Base-by-base conservation (phyloP, 53 echinoderm and acorn worm species). In the Astropecten irregularis region DNA sequence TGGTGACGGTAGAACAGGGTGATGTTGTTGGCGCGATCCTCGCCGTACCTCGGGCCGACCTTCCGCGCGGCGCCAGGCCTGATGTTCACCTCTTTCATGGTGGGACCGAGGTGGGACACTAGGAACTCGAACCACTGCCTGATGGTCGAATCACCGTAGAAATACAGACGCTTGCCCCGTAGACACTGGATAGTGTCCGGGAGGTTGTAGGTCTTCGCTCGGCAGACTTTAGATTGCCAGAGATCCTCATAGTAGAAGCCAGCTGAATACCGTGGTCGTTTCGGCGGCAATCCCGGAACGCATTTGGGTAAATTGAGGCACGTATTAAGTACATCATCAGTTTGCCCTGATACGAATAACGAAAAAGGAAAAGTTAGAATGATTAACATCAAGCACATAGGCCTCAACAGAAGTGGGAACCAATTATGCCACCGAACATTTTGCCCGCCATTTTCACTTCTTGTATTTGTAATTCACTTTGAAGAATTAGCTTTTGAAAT, bases 91-190 rank as follows among this genome's bases (percentile, higher is more conserved):
- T 68, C n/a, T n/a, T n/a, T n/a, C n/a, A n/a, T n/a, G n/a, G n/a
- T n/a, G n/a, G n/a, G n/a, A n/a, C n/a, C n/a, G 9, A 90, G 65
- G 0, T 5, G 63, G 22, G 54, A 18, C 0, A 81, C 66, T 34
- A 94, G 85, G 37, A 84, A 94, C 59, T 91, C 89, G 28, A 87
- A 85, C 49, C 85, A 83, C 52, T 94, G 94, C 22, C 94, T n/a
- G n/a, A n/a, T n/a, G n/a, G n/a, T n/a, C n/a, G n/a, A n/a, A n/a
- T n/a, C n/a, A n/a, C n/a, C n/a, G 20, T 86, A 88, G 49, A 91
- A 86, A 40, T 82, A 76, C 3, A 94, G 40, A 9, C 71, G 76
- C 40, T 94, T 94, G 62, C 89, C 82, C 50, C 52, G 49, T 11
- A 94, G 86, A 50, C 91, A 91, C n/a, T 63, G 23, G 3, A 77